phyloP scores from a whole-genome alignment of 2,797 vertebrate genomes.

The Tenualosa ilisha region DNA sequence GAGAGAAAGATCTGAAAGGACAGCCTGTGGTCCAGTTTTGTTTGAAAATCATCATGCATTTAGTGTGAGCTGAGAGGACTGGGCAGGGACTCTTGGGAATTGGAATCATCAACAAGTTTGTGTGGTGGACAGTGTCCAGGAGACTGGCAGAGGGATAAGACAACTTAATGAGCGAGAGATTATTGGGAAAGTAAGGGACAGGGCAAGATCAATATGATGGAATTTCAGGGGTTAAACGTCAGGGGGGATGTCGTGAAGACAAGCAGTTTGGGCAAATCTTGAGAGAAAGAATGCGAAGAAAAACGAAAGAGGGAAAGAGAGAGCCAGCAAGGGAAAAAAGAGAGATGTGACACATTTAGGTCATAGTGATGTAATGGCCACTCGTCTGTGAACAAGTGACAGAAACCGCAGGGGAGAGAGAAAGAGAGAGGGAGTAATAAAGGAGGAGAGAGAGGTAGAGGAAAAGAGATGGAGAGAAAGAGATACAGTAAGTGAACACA shows the following conservation, averaged over 20 bases:
- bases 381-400: slow-evolving; percentile 81
- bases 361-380: slow-evolving; percentile 79
- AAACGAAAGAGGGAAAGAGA: slow-evolving; percentile 24
- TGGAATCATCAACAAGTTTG: slow-evolving; percentile 1
- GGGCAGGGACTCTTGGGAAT: not conserved
- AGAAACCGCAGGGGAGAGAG: slow-evolving; percentile 69
- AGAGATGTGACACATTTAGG: slow-evolving; percentile 80
- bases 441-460: slow-evolving; percentile 55
- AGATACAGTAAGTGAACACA: slow-evolving; percentile 58
- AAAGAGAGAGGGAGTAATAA: slow-evolving; percentile 21
- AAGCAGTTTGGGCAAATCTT: slow-evolving; percentile 48
- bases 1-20: not conserved
- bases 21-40: not conserved
- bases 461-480: slow-evolving; percentile 33
- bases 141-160: not conserved
- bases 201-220: slow-evolving; percentile 38
- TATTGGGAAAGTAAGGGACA: not conserved
- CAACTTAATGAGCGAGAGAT: slow-evolving; percentile 13
- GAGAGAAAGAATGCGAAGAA: slow-evolving; percentile 39
- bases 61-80: not conserved
- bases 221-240: slow-evolving; percentile 43
- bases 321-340: slow-evolving; percentile 49
- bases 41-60: not conserved
- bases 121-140: not conserved
- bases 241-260: slow-evolving; percentile 18